Conservation (phyloP, 2,797 vertebrate genomes). For the Xiphorhynchus erythropygius region DNA sequence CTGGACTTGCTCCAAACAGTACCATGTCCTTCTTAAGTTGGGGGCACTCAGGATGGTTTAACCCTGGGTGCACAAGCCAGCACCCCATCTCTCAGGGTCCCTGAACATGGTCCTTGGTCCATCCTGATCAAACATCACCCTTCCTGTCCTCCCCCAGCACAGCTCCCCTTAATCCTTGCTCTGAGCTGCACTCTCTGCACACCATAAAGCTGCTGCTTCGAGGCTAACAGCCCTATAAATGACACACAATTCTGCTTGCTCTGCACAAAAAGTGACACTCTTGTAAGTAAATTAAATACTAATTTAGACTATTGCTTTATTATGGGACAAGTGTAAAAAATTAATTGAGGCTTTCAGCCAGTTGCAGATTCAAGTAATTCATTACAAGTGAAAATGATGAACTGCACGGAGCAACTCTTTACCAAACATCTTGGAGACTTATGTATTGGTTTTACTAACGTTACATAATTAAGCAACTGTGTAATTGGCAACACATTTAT, state of each 20-base stretch:
- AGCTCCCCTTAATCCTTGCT: neutral
- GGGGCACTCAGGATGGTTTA: neutral
- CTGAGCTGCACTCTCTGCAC: neutral
- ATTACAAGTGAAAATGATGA: constrained; percentile 62
- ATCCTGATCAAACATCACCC: neutral
- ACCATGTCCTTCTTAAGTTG: accelerated
- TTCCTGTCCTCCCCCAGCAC: neutral
- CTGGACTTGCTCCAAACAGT: neutral
- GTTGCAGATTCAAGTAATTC: constrained; percentile 51
- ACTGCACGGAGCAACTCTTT: constrained; percentile 24
- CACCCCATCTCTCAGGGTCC: neutral
- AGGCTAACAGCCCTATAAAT: neutral
- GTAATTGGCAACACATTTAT: constrained; percentile 70
- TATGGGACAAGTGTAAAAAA: constrained; percentile 56
- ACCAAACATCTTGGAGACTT: constrained; percentile 58
- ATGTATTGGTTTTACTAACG: constrained; percentile 56
- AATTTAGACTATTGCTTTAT: constrained; percentile 56
- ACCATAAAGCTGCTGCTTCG: neutral
- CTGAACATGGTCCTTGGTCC: accelerated
- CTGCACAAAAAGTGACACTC: constrained; percentile 47
- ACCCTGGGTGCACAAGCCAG: neutral
- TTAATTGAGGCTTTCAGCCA: constrained; percentile 58
- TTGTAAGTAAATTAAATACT: constrained; percentile 58
- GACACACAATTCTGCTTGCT: neutral
- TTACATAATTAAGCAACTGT: constrained; percentile 71